Percentiles rank a stretch among this genome's conserved stretches.
Conservation (phyloP, 2,797 vertebrate species). For the Pseudocheirus occidentalis region DNA sequence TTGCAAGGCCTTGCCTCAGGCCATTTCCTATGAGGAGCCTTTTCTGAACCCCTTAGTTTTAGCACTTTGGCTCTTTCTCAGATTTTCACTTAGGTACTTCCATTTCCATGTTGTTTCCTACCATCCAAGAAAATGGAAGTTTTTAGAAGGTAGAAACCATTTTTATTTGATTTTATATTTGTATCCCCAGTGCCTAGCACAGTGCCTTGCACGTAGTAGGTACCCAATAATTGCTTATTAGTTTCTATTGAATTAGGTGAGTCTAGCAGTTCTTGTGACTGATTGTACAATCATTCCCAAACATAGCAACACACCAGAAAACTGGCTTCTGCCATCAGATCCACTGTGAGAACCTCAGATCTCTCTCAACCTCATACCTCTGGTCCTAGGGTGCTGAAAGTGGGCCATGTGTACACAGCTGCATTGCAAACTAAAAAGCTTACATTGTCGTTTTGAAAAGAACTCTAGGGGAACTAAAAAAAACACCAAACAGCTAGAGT, state of each 20-base stretch:
- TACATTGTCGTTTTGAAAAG: constrained; percentile 39
- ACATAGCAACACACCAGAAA: constrained; percentile 19
- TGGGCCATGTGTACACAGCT: not conserved
- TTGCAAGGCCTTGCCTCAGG: not conserved
- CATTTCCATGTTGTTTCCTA: not conserved
- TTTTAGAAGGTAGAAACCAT: not conserved
- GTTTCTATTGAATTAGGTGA: not conserved
- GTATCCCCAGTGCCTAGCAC: not conserved
- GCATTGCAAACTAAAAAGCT: constrained; percentile 26
- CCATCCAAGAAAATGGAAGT: not conserved
- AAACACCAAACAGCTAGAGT: not conserved
- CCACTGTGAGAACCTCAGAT: not conserved
- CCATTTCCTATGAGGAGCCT: not conserved
- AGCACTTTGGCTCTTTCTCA: not conserved
- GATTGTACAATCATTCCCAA: not conserved
- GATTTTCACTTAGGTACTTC: not conserved
- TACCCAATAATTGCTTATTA: not conserved
- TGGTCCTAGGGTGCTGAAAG: constrained; percentile 13
- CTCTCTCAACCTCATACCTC: not conserved
- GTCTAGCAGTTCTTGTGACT: not conserved
- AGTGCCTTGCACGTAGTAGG: not conserved
- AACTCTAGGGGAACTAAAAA: constrained; percentile 14
- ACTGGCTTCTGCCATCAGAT: not conserved
- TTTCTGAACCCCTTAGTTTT: not conserved
- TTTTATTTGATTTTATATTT: not conserved